A percentile compares a stretch with the other conserved stretches of the same genome.
phyloP scores from a whole-genome alignment of 2,888 invertebrate species.

The Acleris cristana region DNA sequence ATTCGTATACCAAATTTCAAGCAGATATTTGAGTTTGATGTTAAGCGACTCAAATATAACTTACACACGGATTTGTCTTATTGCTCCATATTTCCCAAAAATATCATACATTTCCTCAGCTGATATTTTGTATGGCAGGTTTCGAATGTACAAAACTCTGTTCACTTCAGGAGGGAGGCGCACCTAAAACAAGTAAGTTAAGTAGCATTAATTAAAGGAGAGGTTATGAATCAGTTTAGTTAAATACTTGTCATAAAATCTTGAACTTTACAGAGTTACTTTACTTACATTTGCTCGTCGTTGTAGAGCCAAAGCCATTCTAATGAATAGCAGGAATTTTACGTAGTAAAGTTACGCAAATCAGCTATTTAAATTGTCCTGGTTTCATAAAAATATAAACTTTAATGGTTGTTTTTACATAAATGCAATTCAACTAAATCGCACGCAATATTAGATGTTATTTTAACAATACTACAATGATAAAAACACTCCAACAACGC shows the following conservation, averaged over 20 bases:
- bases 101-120: conserved; percentile 99
- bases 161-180: conserved; percentile 99
- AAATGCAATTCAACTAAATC: no score
- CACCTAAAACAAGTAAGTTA: conserved; percentile 86
- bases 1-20: no score
- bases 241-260: no score
- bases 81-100: conserved; percentile 99
- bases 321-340: conserved; percentile 31
- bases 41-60: no score
- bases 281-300: conserved; percentile 89
- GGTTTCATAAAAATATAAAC: no score
- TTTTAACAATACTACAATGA: no score
- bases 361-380: no score
- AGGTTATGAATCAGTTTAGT: no score
- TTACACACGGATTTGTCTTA: conserved; percentile 98
- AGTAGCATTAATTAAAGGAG: background rate
- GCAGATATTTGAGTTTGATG: no score
- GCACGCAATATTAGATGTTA: no score
- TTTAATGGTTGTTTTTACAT: no score
- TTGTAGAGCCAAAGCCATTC: conserved; percentile 89
- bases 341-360: background rate
- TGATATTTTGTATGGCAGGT: conserved; percentile 99
- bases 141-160: conserved; percentile 97
- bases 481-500: no score
- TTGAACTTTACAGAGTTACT: background rate